phyloP scores from a whole-genome alignment of 92 coral and sea anemone genomes.

The Chrysogorgia sp. region DNA sequence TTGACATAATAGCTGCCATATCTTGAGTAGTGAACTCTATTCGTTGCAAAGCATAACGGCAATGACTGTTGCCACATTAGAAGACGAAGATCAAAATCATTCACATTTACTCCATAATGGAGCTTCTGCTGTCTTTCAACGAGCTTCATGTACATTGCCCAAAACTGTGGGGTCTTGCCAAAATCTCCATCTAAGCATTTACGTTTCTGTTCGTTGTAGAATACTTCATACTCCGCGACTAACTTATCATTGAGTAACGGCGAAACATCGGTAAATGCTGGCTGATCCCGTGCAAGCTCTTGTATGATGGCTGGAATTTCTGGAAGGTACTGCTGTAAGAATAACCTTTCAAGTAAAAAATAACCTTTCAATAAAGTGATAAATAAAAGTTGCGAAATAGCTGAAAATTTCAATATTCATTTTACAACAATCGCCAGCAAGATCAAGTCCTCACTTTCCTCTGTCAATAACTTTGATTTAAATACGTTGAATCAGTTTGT shows the following conservation, averaged over 20 bases:
- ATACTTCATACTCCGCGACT: neutral
- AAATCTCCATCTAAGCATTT: conserved; percentile 3
- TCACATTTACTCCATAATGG: neutral
- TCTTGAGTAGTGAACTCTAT: neutral
- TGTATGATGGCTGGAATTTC: neutral
- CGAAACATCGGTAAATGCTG: neutral
- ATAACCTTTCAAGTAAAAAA: conserved; percentile 33
- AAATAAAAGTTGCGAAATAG: too few relatives aligned
- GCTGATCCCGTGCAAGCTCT: neutral
- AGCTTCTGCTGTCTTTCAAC: neutral
- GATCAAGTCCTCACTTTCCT: too few relatives aligned
- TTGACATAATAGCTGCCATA: conserved; percentile 1
- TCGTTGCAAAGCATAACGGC: conserved; percentile 9
- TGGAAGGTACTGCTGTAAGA: conserved; percentile 5
- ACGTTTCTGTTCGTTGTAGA: neutral
- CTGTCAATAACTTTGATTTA: too few relatives aligned
- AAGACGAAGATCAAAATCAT: neutral
- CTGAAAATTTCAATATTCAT: too few relatives aligned
- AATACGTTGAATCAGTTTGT: too few relatives aligned
- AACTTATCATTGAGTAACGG: neutral
- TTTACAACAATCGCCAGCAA: too few relatives aligned
- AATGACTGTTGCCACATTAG: neutral
- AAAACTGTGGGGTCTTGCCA: neutral
- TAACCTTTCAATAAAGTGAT: too few relatives aligned
- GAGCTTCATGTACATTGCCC: conserved; percentile 3